Percentiles rank a stretch among this genome's conserved stretches.
Evolutionary conservation across 53 echinoderm and acorn worm species (phyloP).

Genomic region (Stichopus horrens): DNA sequence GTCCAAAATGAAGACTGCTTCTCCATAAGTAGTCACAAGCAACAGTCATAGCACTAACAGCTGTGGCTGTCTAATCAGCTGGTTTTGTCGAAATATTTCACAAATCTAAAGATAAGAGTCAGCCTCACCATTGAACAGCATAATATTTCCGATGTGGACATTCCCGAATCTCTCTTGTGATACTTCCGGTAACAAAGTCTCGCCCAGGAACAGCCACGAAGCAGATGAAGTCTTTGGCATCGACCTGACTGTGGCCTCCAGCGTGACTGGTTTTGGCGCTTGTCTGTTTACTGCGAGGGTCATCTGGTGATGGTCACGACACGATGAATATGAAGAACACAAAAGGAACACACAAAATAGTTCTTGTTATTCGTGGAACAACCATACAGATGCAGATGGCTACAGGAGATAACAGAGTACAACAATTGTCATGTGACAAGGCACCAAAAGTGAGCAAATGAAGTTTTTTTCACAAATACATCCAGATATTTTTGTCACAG

Average conservation of each 20-base stretch:
- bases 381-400: no score
- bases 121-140: constrained; percentile 29
- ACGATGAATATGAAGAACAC: neutral
- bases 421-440: no score
- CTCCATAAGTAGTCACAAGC: no score
- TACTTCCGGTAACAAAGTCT: neutral
- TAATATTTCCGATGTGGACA: constrained; percentile 28
- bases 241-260: constrained; percentile 54
- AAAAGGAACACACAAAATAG: neutral
- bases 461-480: no score
- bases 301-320: constrained; percentile 50
- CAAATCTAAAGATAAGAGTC: no score
- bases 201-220: constrained; percentile 5
- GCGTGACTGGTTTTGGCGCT: constrained; percentile 52
- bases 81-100: no score
- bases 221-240: neutral
- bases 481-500: no score
- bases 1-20: no score
- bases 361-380: neutral
- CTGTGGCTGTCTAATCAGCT: no score
- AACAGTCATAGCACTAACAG: no score
- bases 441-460: no score
- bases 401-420: no score
- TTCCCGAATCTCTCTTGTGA: neutral
- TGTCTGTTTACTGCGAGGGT: constrained; percentile 76